Evolutionary conservation across 2,113 vertebrate species (phyloP).

Genomic region (Halichoerus grypus): DNA sequence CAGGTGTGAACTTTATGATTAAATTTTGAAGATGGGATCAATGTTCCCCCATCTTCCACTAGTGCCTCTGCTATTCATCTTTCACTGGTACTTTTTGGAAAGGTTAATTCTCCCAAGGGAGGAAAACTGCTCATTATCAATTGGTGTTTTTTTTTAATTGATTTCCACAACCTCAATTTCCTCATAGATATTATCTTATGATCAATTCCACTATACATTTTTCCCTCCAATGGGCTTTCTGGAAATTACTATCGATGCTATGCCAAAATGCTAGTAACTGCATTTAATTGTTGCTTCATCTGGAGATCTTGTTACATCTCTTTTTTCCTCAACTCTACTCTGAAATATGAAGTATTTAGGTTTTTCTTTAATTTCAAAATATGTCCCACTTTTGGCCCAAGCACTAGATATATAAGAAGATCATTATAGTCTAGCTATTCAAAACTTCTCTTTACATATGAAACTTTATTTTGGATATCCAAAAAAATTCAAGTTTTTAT

Average conservation of each 20-base stretch:
- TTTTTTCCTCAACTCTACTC: neutral
- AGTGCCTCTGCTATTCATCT: neutral
- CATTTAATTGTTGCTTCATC: neutral
- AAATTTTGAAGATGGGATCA: neutral
- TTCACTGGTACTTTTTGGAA: neutral
- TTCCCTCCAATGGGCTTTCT: neutral
- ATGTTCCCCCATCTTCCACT: neutral
- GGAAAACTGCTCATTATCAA: neutral
- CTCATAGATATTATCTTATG: neutral
- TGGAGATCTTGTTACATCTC: neutral
- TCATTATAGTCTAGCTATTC: neutral
- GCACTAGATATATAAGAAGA: neutral
- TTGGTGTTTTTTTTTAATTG: neutral
- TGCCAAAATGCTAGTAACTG: neutral
- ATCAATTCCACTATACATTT: neutral
- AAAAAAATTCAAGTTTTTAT: neutral
- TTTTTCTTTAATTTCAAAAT: slow-evolving; percentile 25
- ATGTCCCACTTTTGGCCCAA: neutral
- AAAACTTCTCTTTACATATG: neutral
- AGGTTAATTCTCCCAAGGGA: neutral
- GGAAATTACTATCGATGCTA: neutral
- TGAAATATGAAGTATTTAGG: neutral
- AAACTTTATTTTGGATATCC: neutral
- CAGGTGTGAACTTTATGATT: neutral
- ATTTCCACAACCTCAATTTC: neutral